Evolutionary conservation across 1,140 invertebrate species (phyloP), one percentile per base, ranked within the genome.

Genomic region (Neodiprion lecontei): DNA sequence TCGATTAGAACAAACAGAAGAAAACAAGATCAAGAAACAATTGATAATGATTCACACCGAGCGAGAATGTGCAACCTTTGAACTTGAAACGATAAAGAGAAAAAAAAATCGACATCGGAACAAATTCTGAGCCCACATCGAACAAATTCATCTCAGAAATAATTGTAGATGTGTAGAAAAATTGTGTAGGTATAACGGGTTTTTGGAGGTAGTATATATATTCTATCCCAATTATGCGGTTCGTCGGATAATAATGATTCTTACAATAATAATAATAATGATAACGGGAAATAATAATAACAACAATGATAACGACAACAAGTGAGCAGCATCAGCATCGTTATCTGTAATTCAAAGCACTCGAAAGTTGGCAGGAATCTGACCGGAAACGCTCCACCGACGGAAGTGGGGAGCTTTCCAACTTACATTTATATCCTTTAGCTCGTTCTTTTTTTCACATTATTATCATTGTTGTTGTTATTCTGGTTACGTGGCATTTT

Each of bases 321-420:
- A 61, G 53, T 61, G 53, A 61, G 53, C 53, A 17, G 53, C 53
- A 40, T 40, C 28, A 61, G 53, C 53, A 61, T 61, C 53, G 53
- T 61, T 61, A 61, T 61, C 53, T 61, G 53, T 61, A 61, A 61
- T 61, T 61, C 53, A 61, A 61, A 61, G 53, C 53, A 61, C 53
- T 61, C 53, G 53, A 61, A 61, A 61, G 53, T 61, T 61, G 53
- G 53, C 53, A 61, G 53, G 53, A 61, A 61, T 61, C 53, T 61
- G 53, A 61, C 53, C 53, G 53, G 53, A 61, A 61, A 61, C 53
- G 53, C 53, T 61, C 53, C 53, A 61, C 53, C 53, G 53, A 17
- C 53, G 53, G 53, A 61, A 61, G 53, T 61, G 53, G 53, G 53
- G 53, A 40, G 53, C 53, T 61, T 61, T 61, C n/a, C 53, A 61